Evolutionary conservation across 2,888 invertebrate species (phyloP), one percentile per base, ranked within the genome.

Genomic region (Pantelozetes paolii): DNA sequence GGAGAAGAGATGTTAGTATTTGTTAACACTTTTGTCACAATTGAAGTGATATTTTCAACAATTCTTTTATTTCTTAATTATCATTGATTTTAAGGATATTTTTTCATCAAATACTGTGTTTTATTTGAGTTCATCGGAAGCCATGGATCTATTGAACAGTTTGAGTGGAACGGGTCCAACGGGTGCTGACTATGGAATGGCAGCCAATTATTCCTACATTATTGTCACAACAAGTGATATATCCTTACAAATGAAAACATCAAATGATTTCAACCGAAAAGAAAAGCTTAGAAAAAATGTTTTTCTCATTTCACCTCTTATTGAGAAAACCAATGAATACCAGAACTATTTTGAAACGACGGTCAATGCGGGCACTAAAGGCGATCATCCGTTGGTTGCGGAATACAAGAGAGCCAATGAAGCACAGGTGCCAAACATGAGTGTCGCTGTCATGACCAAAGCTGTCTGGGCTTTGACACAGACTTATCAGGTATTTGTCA

Each of bases 381-480:
- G 59, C 15, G 62, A 42, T 36, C 64, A 74, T 28, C 74, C 74
- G 20, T 28, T 74, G 36, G 45, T 74, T 15, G 48, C 32, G 9
- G 59, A 74, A 18, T 70, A 70, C 30, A 64, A n/a, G 23, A 64
- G 36, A 64, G 62, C 36, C 36, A 64, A 64, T 18, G 30, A 36
- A 30, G n/a, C 70, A 8, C 1, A 32, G 0, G 69, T 36, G 42
- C n/a, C 50, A 1, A n/a, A 30, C 26, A 20, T 42, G n/a, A 75
- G 75, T 20, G 77, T 78, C 1, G 74, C 77, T 13, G 42, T 75
- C 0, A 76, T 75, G 28, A 74, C 77, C 1, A 75, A 76, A 48
- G 77, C 77, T 8, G 76, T 78, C 2, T 77, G 77, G 76, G 69
- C 77, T 0, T 71, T 77, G 26, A 74, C 76, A 1, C 67, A 75